Base-by-base conservation (phyloP, 1,140 invertebrate species). In the Psix sp. region DNA sequence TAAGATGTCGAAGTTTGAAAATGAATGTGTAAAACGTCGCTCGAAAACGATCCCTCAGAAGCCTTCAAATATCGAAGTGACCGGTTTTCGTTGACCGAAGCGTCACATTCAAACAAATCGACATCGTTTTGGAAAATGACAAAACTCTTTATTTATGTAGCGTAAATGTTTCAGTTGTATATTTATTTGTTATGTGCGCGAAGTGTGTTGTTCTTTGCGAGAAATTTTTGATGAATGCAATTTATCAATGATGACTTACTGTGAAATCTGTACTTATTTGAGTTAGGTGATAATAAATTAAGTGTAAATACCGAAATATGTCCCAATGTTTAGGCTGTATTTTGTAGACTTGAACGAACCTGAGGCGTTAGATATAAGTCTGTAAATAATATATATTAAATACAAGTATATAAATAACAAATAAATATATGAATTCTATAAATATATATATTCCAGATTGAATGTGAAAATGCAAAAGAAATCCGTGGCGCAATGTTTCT, bases 261-360 rank as follows among this genome's bases (percentile, higher is more conserved):
- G 59, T 35, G 68, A 52, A n/a, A 29, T n/a, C 7, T 36, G 54
- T 66, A 73, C 46, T 73, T 70, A 59, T 60, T 70, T 66, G 40
- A 56, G 35, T 70, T 70, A 75, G 59, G 59, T 59, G 60, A 75
- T 60, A 63, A 60, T 75, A 70, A 75, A 56, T 36, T 75, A 75
- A 75, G 59, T 75, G 73, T 75, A 75, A 59, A 75, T 75, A 75
- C 26, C 20, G 24, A 46, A 75, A 75, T 68, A 65, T 60, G 54
- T 66, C 54, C 73, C 60, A 46, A 48, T 75, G 73, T 75, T 56
- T 74, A 75, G 73, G 65, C 60, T 70, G 65, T 59, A 70, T 75
- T 75, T 75, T 66, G 60, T 70, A 63, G 68, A 73, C 48, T 54
- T 39, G 60, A 65, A 54, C 36, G 67, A 65, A 63, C 39, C 18